Evolutionary conservation across 1,140 invertebrate species (phyloP).

Genomic region (Dreissena rostriformis): DNA sequence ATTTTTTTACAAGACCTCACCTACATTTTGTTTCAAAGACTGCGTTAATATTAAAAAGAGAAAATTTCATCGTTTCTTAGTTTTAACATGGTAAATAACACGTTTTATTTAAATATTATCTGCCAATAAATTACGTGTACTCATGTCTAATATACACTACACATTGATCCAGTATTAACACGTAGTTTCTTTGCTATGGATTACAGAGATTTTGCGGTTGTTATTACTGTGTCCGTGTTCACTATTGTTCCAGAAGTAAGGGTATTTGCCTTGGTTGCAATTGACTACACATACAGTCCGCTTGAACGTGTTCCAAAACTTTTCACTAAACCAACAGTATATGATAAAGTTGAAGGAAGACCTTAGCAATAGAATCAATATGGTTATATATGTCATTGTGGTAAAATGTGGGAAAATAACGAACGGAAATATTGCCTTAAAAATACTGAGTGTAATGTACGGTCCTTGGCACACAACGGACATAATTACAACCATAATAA

Average conservation of each 20-base stretch:
- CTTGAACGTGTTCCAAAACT: conserved; percentile 89
- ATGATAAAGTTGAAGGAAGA: conserved; percentile 88
- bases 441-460: conserved; percentile 81
- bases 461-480: conserved; percentile 89
- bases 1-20: no score
- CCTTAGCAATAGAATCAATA: conserved; percentile 86
- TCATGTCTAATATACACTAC: no score
- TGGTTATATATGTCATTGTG: conserved; percentile 46
- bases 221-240: conserved; percentile 62
- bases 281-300: conserved; percentile 83
- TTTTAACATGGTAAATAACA: no score
- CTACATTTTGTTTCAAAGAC: no score
- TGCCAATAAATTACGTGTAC: no score
- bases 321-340: conserved; percentile 90
- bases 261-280: no score
- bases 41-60: no score
- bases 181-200: conserved; percentile 69
- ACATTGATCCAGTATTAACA: no score
- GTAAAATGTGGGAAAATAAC: conserved; percentile 12
- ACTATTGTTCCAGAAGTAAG: conserved; percentile 49
- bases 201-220: conserved; percentile 65
- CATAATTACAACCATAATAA: conserved; percentile 88
- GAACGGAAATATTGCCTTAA: no score
- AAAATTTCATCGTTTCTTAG: no score
- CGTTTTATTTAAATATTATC: no score